Evolutionary conservation across 2,113 vertebrate genomes (phyloP), one percentile per base, ranked within the genome.

Genomic region (Burhinus bistriatus): DNA sequence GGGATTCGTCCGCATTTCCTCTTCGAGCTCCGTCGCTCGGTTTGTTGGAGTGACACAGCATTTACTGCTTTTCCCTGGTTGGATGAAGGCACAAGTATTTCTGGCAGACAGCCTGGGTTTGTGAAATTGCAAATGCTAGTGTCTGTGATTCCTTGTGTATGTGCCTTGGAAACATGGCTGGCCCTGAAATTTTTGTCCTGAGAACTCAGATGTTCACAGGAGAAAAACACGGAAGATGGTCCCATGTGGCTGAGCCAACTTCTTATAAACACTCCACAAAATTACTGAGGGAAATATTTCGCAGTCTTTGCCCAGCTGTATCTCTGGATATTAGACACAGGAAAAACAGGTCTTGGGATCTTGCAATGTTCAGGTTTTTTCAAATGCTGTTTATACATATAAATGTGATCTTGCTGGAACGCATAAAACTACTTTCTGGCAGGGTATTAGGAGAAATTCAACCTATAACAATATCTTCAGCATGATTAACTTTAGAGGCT

Each of bases 1-100:
- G 36, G 19, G 30, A 72, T 89, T 87, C 21, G 2, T 42, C 62
- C 0, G 0, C 29, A 11, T 90, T 95, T 89, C 49, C 34, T 84
- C 52, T 85, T 76, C 0, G 3, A 73, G 36, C 36, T 91, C 49
- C 3, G 1, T 57, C 9, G 15, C 36, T 90, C 3, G 0, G 15
- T 76, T 83, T 77, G 42, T 52, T 92, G 72, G 59, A 89, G 40
- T 87, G 83, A 91, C 54, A 49, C 47, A 76, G 72, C 69, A 71
- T 95, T 95, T 91, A 40, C 54, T 95, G 95, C 92, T 93, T 89
- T 95, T 94, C 73, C 15, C 52, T 79, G 80, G 73, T 6, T 95
- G 80, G 91, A 91, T 94, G 73, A 91, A 94, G 36, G 83, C 71
- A 57, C 30, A 91, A 95, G 21, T 90, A 94, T 89, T 90, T 91